A percentile compares a stretch with the other conserved stretches of the same genome.
These are phyloP conservation scores for Rhea pennata DNA, from an alignment of 2,113 vertebrate genomes.

Conservation along the genomic window DNA sequence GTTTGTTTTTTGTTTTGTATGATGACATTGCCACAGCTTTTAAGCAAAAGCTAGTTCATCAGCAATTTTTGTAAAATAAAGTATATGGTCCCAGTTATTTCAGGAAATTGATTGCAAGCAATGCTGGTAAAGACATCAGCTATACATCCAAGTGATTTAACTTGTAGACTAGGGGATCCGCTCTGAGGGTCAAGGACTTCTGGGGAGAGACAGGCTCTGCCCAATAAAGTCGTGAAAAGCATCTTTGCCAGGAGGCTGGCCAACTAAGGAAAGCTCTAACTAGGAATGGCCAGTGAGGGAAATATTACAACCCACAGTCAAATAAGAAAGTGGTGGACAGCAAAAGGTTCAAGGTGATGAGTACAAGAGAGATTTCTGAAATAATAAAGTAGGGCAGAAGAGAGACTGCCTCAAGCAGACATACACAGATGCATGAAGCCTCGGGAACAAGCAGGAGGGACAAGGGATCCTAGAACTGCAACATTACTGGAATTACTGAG, in stretches of 20 bases:
- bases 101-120: neutral
- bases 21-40: neutral
- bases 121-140: neutral
- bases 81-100: neutral
- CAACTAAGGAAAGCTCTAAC: neutral
- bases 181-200: neutral
- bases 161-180: neutral
- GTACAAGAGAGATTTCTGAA: neutral
- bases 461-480: neutral
- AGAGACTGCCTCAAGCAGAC: neutral
- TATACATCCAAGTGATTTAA: neutral
- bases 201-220: neutral
- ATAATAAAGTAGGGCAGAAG: neutral
- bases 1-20: neutral
- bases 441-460: neutral
- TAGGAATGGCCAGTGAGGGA: neutral
- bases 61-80: neutral
- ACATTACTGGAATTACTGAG: neutral
- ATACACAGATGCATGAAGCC: neutral
- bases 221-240: neutral
- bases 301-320: neutral
- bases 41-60: neutral
- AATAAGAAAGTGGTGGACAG: neutral
- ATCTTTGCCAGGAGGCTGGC: neutral
- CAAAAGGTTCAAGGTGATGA: neutral